A percentile compares a stretch with the other conserved stretches of the same genome.
Conservation (phyloP, 2,888 invertebrate genomes). For the Heliconius ethilla region DNA sequence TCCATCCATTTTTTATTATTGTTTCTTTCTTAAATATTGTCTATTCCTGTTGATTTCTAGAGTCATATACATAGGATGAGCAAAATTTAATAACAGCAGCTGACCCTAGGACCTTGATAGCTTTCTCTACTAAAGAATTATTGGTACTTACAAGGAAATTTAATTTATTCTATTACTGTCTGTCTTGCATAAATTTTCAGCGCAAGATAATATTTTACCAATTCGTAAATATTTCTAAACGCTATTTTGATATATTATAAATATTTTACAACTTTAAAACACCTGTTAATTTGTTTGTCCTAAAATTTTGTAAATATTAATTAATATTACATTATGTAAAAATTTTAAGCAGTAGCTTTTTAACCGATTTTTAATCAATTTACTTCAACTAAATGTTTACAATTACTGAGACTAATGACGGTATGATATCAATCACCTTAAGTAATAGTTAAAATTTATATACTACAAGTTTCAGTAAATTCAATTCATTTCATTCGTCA, state of each 20-base stretch:
- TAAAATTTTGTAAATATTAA: no score
- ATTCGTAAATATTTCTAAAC: neutral
- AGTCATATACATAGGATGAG: neutral
- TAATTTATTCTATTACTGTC: constrained; percentile 1
- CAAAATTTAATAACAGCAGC: neutral
- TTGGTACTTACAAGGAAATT: constrained; percentile 11
- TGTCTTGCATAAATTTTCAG: neutral
- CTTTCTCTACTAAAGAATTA: constrained; percentile 15
- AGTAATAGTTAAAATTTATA: neutral
- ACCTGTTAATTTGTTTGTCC: no score
- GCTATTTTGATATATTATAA: no score
- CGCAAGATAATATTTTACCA: neutral
- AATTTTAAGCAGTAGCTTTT: no score
- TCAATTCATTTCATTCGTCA: no score
- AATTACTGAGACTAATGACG: neutral
- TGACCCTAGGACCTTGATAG: constrained; percentile 4
- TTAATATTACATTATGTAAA: no score
- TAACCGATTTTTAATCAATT: neutral
- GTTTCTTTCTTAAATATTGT: neutral
- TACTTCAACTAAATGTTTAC: neutral
- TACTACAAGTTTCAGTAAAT: constrained; percentile 1
- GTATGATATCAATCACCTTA: neutral
- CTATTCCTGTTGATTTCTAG: neutral
- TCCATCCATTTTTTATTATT: neutral
- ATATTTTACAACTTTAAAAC: no score